Evolutionary conservation across 2,797 vertebrate species (phyloP).

Genomic region (Capromys pilorides): DNA sequence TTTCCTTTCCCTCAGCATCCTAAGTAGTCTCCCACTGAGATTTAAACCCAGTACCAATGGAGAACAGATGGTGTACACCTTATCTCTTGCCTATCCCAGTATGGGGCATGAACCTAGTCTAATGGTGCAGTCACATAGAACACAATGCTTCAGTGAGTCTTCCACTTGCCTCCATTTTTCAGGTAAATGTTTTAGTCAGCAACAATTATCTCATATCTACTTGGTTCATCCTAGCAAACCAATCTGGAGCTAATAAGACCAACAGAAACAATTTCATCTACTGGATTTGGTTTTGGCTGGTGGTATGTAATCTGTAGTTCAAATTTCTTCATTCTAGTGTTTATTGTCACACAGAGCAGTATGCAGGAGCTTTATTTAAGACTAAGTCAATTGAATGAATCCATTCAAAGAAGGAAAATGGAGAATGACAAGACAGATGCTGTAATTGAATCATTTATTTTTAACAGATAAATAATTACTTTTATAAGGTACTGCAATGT

Average conservation of each 20-base stretch:
- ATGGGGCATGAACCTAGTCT: slow-evolving; percentile 70
- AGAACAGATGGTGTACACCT: slow-evolving; percentile 83
- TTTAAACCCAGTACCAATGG: slow-evolving; percentile 82
- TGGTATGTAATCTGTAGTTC: not conserved
- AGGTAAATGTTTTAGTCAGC: slow-evolving; percentile 63
- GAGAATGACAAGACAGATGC: slow-evolving; percentile 10
- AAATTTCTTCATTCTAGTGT: not conserved
- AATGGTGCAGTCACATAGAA: slow-evolving; percentile 71
- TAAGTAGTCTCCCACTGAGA: slow-evolving; percentile 79
- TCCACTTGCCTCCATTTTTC: slow-evolving; percentile 46
- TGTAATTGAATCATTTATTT: not conserved
- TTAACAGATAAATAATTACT: slow-evolving; percentile 26
- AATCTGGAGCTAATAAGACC: not conserved
- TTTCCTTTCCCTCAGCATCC: slow-evolving; percentile 58
- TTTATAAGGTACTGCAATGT: not conserved
- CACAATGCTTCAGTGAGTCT: slow-evolving; percentile 62
- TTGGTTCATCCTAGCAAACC: not conserved
- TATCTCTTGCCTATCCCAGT: slow-evolving; percentile 80
- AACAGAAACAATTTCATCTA: not conserved
- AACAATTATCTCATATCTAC: slow-evolving; percentile 62
- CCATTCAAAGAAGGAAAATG: not conserved
- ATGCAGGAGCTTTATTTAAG: not conserved
- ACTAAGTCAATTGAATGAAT: slow-evolving; percentile 2
- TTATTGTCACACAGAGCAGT: not conserved
- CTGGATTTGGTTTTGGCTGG: not conserved